A percentile compares a stretch with the other conserved stretches of the same genome.
Evolutionary conservation across 2,113 vertebrate species (phyloP).

Genomic region (Tor tambroides): DNA sequence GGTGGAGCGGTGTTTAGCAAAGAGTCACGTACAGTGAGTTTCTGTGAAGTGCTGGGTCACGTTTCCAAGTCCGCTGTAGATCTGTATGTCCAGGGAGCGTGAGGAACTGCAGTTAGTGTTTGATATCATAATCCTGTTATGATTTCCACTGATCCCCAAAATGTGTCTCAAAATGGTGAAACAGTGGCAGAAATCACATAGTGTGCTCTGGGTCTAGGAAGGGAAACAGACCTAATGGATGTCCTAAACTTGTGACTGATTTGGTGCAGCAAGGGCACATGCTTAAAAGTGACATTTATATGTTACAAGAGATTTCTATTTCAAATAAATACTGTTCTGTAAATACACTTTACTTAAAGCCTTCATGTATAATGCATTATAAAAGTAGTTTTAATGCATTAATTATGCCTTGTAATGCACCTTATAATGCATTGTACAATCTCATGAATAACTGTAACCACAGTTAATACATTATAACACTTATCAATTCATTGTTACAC

Average conservation of each 20-base stretch:
- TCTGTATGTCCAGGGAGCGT: conserved; percentile 62
- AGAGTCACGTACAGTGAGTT: conserved; percentile 21
- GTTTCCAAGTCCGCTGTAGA: conserved; percentile 43
- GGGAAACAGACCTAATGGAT: background rate
- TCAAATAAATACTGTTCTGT: background rate
- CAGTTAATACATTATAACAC: too few species aligned
- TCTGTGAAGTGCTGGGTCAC: conserved; percentile 40
- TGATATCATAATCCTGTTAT: conserved; percentile 61
- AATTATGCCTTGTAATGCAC: too few species aligned
- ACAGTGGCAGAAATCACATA: background rate
- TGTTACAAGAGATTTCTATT: background rate
- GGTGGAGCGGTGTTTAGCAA: background rate
- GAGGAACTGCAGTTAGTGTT: conserved; percentile 62
- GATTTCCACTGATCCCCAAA: background rate
- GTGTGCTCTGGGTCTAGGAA: background rate
- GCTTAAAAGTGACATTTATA: background rate
- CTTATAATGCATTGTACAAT: too few species aligned
- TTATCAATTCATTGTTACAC: too few species aligned
- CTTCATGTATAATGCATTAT: too few species aligned
- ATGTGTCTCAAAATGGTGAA: conserved; percentile 3
- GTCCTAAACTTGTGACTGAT: background rate
- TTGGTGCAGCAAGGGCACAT: background rate
- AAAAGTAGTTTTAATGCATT: too few species aligned
- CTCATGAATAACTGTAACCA: too few species aligned
- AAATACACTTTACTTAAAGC: too few species aligned